Percentiles rank a stretch among this genome's conserved stretches.
These are phyloP conservation scores for Anthophora plumipes DNA, from an alignment of 2,888 invertebrate genomes.

Conservation along the genomic window DNA sequence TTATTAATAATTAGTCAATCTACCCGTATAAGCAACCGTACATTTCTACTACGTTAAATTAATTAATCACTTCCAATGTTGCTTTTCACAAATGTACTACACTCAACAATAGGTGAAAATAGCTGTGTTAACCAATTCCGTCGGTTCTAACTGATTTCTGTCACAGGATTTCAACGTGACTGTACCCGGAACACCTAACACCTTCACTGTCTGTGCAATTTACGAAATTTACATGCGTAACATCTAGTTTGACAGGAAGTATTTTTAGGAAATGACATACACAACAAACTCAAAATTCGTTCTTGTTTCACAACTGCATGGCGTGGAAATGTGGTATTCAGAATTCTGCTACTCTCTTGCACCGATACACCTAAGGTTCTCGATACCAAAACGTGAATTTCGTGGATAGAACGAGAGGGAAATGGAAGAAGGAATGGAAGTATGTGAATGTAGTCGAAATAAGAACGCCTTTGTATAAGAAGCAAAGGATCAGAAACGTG, in stretches of 20 bases:
- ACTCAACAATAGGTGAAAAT: not conserved
- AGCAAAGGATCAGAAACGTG: slow-evolving; percentile 59
- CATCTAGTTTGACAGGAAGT: slow-evolving; percentile 4
- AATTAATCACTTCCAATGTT: not conserved
- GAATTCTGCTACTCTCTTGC: not conserved
- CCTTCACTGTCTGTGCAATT: slow-evolving; percentile 19
- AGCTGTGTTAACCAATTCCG: not conserved
- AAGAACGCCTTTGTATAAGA: slow-evolving; percentile 11
- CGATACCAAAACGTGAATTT: slow-evolving; percentile 14
- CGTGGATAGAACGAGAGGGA: not conserved
- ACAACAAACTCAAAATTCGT: slow-evolving; percentile 39
- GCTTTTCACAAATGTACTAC: not conserved
- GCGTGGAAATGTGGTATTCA: not conserved
- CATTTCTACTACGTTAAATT: not conserved
- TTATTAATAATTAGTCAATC: too few species aligned
- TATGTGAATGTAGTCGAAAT: not conserved
- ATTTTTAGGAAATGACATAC: slow-evolving; percentile 25
- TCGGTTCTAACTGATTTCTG: slow-evolving; percentile 11
- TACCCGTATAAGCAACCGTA: too few species aligned
- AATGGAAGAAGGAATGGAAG: slow-evolving; percentile 5
- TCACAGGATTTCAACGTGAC: slow-evolving; percentile 17
- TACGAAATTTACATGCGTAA: slow-evolving; percentile 30
- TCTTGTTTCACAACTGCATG: not conserved
- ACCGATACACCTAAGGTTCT: not conserved
- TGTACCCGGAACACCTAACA: slow-evolving; percentile 8